Base-by-base conservation (phyloP, 2,113 vertebrate genomes). In the Microcebus lehilahytsara region DNA sequence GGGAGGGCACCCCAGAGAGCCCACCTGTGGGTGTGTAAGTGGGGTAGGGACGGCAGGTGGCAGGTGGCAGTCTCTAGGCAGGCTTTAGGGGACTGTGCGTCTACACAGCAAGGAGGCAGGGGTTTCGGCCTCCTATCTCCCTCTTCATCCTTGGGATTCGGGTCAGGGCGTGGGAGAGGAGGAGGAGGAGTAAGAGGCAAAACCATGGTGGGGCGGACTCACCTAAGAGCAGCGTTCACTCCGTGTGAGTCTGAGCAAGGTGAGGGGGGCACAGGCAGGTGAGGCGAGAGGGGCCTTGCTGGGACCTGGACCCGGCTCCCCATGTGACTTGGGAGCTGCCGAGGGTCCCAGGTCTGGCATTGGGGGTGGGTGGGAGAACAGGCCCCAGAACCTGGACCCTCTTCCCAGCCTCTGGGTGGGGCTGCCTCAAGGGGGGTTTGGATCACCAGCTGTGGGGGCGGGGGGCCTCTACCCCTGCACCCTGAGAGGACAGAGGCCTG, bases 241-340 rank as follows among this genome's bases (percentile, higher is more conserved):
- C 17, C 53, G 1, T 56, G 17, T 56, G 1, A 20, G 9, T 37
- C 72, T 30, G 49, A 64, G 77, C 58, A 42, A 3, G 13, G 42
- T 6, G 34, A 25, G n/a, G 2, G 37, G 34, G 9, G 3, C 37
- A 1, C 6, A 8, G 67, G 69, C 34, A 12, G 19, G 7, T 6
- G 5, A 9, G 22, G 11, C 16, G 0, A 3, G 37, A 7, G 1
- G 11, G n/a, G 16, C 34, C 5, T 74, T 13, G 0, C 75, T n/a
- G 81, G 53, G 58, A 25, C 19, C 9, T 20, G 67, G 25, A 30
- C 9, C 2, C 2, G 0, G 40, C 11, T 80, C 20, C 20, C 16
- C 19, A 3, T 42, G 5, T 34, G 9, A 16, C 62, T 9, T 12
- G n/a, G 32, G 56, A 89, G 19, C 22, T 6, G 11, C 0, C 23